These are phyloP conservation scores for Meriones unguiculatus DNA, from an alignment of 2,113 vertebrate species.

Conservation along the genomic window DNA sequence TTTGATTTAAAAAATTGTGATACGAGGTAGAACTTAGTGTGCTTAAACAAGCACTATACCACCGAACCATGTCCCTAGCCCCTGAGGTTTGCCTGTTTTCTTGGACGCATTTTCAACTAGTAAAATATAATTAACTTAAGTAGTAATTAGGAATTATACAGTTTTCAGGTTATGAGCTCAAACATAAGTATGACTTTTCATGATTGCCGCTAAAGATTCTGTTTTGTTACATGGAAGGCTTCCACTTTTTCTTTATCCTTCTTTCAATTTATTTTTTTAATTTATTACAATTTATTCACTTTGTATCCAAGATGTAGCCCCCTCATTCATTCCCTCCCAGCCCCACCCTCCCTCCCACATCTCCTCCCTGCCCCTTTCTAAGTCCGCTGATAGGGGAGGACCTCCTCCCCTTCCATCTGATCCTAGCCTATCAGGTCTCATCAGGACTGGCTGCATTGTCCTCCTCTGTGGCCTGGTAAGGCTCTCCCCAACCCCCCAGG, in stretches of 20 bases:
- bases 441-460: too few species aligned
- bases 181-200: neutral
- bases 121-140: constrained; percentile 18
- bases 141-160: neutral
- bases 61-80: neutral
- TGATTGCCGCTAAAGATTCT: neutral
- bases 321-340: too few species aligned
- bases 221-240: constrained; percentile 8
- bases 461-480: too few species aligned
- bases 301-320: too few species aligned
- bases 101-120: constrained; percentile 15
- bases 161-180: neutral
- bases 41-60: neutral
- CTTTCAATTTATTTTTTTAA: too few species aligned
- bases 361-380: too few species aligned
- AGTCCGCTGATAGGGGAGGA: too few species aligned
- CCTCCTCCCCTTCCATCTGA: too few species aligned
- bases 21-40: neutral
- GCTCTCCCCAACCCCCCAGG: too few species aligned
- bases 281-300: too few species aligned
- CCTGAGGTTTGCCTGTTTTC: neutral
- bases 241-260: neutral
- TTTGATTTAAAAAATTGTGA: neutral
- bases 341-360: too few species aligned
- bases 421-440: too few species aligned